These are phyloP conservation scores for Dromas ardeola DNA, from an alignment of 2,113 vertebrate genomes.

Conservation along the genomic window DNA sequence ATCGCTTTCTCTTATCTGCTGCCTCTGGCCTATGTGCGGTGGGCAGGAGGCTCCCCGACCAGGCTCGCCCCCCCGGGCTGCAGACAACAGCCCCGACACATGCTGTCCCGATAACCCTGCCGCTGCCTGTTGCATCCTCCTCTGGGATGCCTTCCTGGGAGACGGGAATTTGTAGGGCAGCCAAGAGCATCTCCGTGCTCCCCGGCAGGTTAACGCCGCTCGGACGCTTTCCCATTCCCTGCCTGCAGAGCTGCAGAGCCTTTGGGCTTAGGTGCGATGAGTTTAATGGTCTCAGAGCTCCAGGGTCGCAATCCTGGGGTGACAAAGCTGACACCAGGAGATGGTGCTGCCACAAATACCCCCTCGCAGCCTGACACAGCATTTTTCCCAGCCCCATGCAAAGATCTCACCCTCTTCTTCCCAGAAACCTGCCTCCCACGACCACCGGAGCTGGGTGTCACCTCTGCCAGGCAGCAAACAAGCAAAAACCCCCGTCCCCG, in stretches of 20 bases:
- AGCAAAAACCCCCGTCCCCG: fast-evolving
- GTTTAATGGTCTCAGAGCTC: not conserved
- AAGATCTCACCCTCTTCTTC: not conserved
- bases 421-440: fast-evolving
- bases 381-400: not conserved
- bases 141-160: fast-evolving
- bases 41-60: not conserved
- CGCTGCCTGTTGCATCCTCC: not conserved
- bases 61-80: not conserved
- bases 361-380: not conserved
- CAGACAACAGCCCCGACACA: not conserved
- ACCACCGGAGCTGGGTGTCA: not conserved
- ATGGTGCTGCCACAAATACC: fast-evolving
- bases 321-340: no score
- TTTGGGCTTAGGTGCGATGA: fast-evolving
- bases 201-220: not conserved
- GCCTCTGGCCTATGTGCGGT: not conserved
- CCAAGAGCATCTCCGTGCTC: not conserved
- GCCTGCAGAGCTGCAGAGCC: not conserved
- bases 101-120: not conserved
- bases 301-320: not conserved
- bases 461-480: not conserved
- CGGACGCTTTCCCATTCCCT: fast-evolving
- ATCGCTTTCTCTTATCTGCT: slow-evolving; percentile 43
- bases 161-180: not conserved